Base-by-base conservation (phyloP, 1,140 invertebrate species). In the Conopomorpha cramerella region DNA sequence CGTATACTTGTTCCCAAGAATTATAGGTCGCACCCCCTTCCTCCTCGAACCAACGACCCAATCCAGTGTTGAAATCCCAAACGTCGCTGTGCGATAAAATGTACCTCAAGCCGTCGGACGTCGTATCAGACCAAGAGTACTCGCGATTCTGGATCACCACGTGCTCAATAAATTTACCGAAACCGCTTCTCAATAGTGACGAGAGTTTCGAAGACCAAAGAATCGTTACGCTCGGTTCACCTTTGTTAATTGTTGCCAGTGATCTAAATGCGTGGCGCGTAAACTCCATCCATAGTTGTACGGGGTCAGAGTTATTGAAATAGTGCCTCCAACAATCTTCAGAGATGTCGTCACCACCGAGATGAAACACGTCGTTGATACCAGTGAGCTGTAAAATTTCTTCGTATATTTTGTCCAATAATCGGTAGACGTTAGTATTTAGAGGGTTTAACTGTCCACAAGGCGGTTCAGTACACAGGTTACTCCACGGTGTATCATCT, bases 31-130 rank as follows among this genome's bases (percentile, higher is more conserved):
- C 84, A 43, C 89, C 90, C 8, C 86, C 84, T 0, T 81, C 84
- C 13, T 51, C 59, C 46, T 86, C 85, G 16, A 87, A 64, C 89
- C 89, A 92, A 18, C 78, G 81, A 8, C 87, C 87, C 46, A 86
- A 88, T 0, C 89, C 89, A 45, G 87, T 91, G 45, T 92, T 90
- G 26, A 92, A 78, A 59, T 91, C 90, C 89, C 88, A 91, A 3
- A 86, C 85, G 49, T 92, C 89, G 23, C 89, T 86, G 50, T 91
- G 88, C 0, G 89, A 91, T 35, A 90, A 64, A 18, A 92, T 87
- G n/a, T 89, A 80, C 25, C 85, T 80, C 48, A 87, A 86, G 1
- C 87, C 87, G 40, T 83, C 83, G 14, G 84, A 77, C 11, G 89
- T 53, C 0, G 89, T 65, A 34, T 87, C 84, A 77, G 81, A 45